Evolutionary conservation across 64 coral and sea anemone genomes (phyloP), one percentile per base, ranked within the genome.

Genomic region (Montipora capricornis): DNA sequence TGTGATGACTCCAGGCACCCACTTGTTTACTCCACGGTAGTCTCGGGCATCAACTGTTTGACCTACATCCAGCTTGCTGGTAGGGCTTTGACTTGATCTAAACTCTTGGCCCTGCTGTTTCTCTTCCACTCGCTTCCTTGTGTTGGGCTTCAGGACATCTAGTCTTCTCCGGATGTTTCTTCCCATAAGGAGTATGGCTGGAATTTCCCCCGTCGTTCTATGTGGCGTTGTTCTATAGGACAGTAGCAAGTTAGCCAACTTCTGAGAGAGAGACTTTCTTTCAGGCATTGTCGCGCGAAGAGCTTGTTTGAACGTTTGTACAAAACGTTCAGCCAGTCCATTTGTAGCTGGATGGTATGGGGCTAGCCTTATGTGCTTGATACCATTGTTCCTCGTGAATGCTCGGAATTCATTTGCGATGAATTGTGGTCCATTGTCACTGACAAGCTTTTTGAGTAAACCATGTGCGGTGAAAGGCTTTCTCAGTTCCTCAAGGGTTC

Each of bases 111-210:
- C 66, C 19, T 73, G 52, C 14, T 93, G 74, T 50, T 87, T 77
- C 14, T 62, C 75, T 49, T 79, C 76, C 84, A 88, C 73, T 44
- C 60, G 77, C 22, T 68, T 76, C 4, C 78, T 68, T 44, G 77
- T 13, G 44, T 52, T 94, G 22, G 93, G 87, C 61, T 89, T 83
- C 24, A 90, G 67, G 50, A 90, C 19, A 68, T 83, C 88, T 62
- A 95, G 83, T 14, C 74, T 68, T 11, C 58, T 87, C 3, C 74
- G 13, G 8, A 90, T 46, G 57, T 66, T 52, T 78, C 81, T 50
- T 78, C 55, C 81, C 37, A 37, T 37, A 37, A 37, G 37, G 37
- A 37, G 37, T 37, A 55, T 55, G 52, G 1, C 5, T 55, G 10
- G 52, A 5, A 55, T 55, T 10, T 55, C 52, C 52, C 52, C 52